Conservation (phyloP, 2,113 vertebrate genomes). For the Crocuta crocuta region DNA sequence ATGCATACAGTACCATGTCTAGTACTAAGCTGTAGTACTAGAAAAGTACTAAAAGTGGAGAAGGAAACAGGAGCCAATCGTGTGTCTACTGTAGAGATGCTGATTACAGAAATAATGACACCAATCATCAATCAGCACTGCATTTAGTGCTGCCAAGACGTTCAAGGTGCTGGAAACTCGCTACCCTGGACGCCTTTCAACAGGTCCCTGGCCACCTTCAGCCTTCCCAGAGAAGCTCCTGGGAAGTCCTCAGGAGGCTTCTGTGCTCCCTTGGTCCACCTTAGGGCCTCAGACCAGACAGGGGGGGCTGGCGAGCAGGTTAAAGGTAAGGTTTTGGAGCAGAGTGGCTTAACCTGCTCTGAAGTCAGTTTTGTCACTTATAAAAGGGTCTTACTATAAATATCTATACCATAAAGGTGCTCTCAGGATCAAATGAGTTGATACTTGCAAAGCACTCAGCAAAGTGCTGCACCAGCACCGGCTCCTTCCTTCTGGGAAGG, state of each 20-base stretch:
- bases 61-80: background rate
- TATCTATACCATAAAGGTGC: background rate
- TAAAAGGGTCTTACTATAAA: background rate
- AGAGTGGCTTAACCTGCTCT: background rate
- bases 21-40: background rate
- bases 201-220: background rate
- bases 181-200: background rate
- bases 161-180: background rate
- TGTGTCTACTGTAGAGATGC: background rate
- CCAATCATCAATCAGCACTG: background rate
- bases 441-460: background rate
- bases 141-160: background rate
- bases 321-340: background rate
- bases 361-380: background rate
- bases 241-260: too few relatives aligned
- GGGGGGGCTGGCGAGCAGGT: background rate
- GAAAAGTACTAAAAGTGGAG: too few relatives aligned
- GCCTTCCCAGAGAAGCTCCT: background rate
- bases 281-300: background rate
- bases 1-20: too few relatives aligned
- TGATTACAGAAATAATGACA: background rate
- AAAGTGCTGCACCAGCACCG: background rate
- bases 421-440: background rate
- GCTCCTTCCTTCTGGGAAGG: background rate
- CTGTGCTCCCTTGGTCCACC: background rate